These are phyloP conservation scores for Podiceps cristatus DNA, from an alignment of 2,113 vertebrate genomes.

Conservation along the genomic window DNA sequence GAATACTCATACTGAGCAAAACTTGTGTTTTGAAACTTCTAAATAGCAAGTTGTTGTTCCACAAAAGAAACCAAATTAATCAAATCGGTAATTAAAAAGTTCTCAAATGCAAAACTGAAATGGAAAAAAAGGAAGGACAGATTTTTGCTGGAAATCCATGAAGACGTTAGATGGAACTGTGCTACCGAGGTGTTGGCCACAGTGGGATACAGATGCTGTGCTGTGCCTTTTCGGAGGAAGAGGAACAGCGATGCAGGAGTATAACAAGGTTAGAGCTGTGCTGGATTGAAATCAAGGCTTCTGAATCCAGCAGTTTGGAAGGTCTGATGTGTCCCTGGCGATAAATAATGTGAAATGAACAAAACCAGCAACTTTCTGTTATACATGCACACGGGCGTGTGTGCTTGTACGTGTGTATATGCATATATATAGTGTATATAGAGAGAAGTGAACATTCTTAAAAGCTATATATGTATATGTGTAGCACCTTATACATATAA, in stretches of 20 bases:
- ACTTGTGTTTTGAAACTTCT: neutral
- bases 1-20: neutral
- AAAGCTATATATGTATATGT: conserved; percentile 70
- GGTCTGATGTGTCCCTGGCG: neutral
- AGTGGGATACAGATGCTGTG: neutral
- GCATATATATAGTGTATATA: conserved; percentile 21
- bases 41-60: neutral
- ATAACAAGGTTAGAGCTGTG: neutral
- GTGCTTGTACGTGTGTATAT: conserved; percentile 19
- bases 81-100: neutral
- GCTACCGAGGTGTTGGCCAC: neutral
- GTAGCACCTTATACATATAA: conserved; percentile 65
- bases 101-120: neutral
- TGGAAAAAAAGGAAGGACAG: neutral
- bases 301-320: neutral
- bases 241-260: neutral
- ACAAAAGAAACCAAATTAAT: neutral
- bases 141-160: neutral
- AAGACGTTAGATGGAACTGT: neutral
- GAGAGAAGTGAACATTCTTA: conserved; percentile 28
- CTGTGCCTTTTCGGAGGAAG: neutral
- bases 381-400: neutral
- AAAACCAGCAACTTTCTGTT: neutral
- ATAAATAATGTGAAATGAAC: neutral
- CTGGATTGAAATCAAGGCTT: neutral